These are phyloP conservation scores for Pipa parva DNA, from an alignment of 2,113 vertebrate species.

Conservation along the genomic window DNA sequence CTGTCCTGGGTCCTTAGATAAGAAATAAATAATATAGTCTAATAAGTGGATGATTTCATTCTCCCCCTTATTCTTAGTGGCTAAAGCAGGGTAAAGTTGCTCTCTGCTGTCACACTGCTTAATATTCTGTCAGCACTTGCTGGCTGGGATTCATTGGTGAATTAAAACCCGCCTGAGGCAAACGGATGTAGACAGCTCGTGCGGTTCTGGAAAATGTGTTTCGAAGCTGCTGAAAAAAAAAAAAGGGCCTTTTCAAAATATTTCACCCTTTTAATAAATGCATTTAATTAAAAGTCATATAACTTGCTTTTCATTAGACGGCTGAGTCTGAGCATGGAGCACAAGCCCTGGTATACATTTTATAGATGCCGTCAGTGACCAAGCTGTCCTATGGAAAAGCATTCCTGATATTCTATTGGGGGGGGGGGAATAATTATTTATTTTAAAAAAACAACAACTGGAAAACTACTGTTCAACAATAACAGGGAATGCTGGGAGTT, in stretches of 20 bases:
- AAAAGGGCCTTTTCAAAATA: slow-evolving; percentile 62
- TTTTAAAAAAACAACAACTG: too few species aligned
- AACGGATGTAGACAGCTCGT: slow-evolving; percentile 65
- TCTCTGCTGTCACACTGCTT: slow-evolving; percentile 64
- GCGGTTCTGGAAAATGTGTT: slow-evolving; percentile 71
- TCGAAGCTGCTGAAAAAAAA: slow-evolving; percentile 14
- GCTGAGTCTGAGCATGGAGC: background rate
- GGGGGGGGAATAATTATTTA: too few species aligned
- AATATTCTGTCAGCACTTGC: slow-evolving; percentile 73
- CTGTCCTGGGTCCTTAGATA: too few species aligned
- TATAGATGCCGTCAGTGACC: background rate
- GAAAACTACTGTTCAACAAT: too few species aligned
- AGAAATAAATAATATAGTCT: too few species aligned
- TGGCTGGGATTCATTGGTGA: slow-evolving; percentile 76
- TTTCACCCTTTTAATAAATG: slow-evolving; percentile 71
- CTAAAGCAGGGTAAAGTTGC: slow-evolving; percentile 25
- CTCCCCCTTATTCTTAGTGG: background rate
- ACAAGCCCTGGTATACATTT: slow-evolving; percentile 10
- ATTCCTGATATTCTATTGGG: too few species aligned
- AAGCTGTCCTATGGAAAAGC: background rate
- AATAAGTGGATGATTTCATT: too few species aligned
- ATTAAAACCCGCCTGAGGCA: slow-evolving; percentile 69
- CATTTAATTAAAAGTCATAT: slow-evolving; percentile 79
- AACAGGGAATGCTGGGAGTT: too few species aligned
- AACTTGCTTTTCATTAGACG: slow-evolving; percentile 59